Conservation (phyloP, 2,888 invertebrate genomes). For the Caenorhabditis imperialis region DNA sequence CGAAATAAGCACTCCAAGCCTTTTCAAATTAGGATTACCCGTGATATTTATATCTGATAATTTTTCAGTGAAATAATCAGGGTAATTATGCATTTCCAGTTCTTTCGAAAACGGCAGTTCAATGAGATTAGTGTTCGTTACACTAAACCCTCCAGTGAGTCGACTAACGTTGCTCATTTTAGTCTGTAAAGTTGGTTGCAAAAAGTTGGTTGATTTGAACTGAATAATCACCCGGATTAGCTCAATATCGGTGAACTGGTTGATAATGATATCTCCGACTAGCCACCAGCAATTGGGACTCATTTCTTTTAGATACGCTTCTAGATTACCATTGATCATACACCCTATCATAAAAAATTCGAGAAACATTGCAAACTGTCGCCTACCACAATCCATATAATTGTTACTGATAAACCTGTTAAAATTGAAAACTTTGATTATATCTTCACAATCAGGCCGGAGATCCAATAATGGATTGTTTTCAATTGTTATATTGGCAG, state of each 20-base stretch:
- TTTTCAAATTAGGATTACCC: constrained; percentile 3
- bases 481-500: neutral
- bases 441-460: constrained; percentile 5
- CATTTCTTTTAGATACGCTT: constrained; percentile 9
- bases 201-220: neutral
- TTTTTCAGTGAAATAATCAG: neutral
- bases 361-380: no score
- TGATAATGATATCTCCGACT: constrained; percentile 16
- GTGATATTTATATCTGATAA: neutral
- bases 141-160: no score
- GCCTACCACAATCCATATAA: constrained; percentile 9
- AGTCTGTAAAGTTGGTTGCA: constrained; percentile 9
- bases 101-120: constrained; percentile 11
- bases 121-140: no score
- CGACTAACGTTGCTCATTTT: no score
- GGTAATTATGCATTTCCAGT: neutral
- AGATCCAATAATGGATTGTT: constrained; percentile 20
- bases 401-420: constrained; percentile 8
- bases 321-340: constrained; percentile 10
- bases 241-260: constrained; percentile 7
- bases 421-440: neutral
- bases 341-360: constrained; percentile 5
- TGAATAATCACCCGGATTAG: neutral
- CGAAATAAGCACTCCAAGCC: neutral
- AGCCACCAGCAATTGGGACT: constrained; percentile 14